Evolutionary conservation across 1,140 invertebrate species (phyloP).

Genomic region (Trissolcus basalis): DNA sequence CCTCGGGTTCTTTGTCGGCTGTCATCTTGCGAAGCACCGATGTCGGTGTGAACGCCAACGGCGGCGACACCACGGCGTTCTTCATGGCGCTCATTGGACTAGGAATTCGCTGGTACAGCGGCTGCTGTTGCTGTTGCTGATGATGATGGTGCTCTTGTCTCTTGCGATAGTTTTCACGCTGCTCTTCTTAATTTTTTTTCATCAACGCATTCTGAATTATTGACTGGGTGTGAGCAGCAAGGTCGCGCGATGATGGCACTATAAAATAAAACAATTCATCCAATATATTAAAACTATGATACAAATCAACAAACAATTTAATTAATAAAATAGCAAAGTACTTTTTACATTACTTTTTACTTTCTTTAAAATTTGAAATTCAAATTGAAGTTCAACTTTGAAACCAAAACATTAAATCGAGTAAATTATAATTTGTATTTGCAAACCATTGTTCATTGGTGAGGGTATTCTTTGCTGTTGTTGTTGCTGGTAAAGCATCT

Average conservation of each 20-base stretch:
- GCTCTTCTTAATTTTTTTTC: constrained; percentile 91
- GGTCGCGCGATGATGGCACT: constrained; percentile 87
- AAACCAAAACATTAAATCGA: no score
- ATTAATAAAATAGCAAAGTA: no score
- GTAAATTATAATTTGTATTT: no score
- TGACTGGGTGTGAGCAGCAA: constrained; percentile 87
- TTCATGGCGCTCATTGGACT: constrained; percentile 73
- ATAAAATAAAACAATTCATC: constrained; percentile 66
- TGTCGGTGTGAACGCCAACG: constrained; percentile 91
- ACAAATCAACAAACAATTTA: no score
- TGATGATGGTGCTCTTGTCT: constrained; percentile 82
- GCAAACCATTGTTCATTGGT: constrained; percentile 74
- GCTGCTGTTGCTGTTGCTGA: constrained; percentile 14
- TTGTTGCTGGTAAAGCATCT: constrained; percentile 67
- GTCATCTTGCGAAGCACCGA: constrained; percentile 95
- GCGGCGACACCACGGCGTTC: constrained; percentile 78
- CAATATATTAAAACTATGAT: no score
- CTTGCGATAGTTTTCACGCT: constrained; percentile 87
- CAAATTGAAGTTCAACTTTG: no score
- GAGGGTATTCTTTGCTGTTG: constrained; percentile 74
- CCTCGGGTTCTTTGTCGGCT: constrained; percentile 86
- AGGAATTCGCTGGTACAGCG: constrained; percentile 64
- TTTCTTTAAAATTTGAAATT: no score
- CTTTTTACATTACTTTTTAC: no score
- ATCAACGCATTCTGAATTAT: constrained; percentile 89